Evolutionary conservation across 2,797 vertebrate species (phyloP), one percentile per base, ranked within the genome.

Genomic region (Prionace glauca): DNA sequence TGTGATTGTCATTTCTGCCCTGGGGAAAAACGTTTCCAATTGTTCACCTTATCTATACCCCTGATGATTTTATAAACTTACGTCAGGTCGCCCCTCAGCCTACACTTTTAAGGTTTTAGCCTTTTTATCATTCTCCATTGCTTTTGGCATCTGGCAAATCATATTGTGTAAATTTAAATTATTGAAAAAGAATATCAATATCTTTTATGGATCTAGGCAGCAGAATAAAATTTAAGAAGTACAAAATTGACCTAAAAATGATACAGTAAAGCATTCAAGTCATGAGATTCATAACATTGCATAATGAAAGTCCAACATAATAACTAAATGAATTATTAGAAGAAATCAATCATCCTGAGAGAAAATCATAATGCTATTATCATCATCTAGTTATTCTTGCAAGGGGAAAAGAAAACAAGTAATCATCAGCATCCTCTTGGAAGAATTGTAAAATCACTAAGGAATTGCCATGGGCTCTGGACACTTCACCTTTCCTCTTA

Each of bases 111-210:
- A 90, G 36, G 14, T 10, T n/a, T 60, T 90, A 62, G 12, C 14
- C 56, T 90, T 12, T 14, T 90, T 12, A 62, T 32, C 29, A 29
- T 62, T 90, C 4, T 62, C 29, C 26, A 90, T 62, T 45, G 41
- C 0, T 45, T 84, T 24, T 45, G 41, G 36, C 79, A 41, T 41
- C 14, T 60, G 56, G 29, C 87, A 56, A 56, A 32, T 2, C 56
- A 90, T 62, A 90, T 62, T 86, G 81, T 22, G 4, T 90, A 90
- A 90, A 26, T 90, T 62, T 29, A 90, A 90, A 90, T 90, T 60
- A 18, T 32, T 60, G 56, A 32, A 26, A 88, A 90, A 18, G 32
- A 62, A n/a, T 16, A 36, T n/a, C 18, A 91, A 91, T 0, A 91
- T 91, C 32, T 36, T 90, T 67, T 36, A 84, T 20, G 41, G 5